Conservation (phyloP, 1,140 invertebrate genomes). For the Nasonia giraulti region DNA sequence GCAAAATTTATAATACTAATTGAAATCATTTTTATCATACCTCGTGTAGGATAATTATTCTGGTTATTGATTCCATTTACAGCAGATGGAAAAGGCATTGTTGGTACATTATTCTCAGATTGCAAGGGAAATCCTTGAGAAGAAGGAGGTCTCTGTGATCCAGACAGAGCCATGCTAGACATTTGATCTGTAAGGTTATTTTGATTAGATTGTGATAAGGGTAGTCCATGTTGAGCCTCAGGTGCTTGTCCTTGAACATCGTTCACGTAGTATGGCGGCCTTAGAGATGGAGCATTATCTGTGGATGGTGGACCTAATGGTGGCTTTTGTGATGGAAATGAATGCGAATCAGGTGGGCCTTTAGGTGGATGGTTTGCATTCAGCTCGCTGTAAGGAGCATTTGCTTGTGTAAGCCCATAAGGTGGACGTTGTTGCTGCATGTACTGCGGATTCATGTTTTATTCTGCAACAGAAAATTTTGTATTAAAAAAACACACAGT, state of each 20-base stretch:
- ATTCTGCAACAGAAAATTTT: constrained; percentile 26
- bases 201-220: constrained; percentile 54
- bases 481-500: not conserved
- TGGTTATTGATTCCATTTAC: constrained; percentile 59
- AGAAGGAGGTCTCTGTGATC: constrained; percentile 55
- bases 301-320: constrained; percentile 48
- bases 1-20: not conserved
- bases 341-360: constrained; percentile 49
- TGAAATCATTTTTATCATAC: constrained; percentile 6
- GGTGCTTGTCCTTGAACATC: constrained; percentile 52
- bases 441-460: constrained; percentile 66
- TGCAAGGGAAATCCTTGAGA: constrained; percentile 25
- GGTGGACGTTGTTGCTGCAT: constrained; percentile 61
- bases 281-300: constrained; percentile 16
- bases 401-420: constrained; percentile 55
- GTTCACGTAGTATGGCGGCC: constrained; percentile 55
- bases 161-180: constrained; percentile 58
- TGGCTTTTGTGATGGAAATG: constrained; percentile 55
- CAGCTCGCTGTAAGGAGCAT: constrained; percentile 55
- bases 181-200: constrained; percentile 62
- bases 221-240: constrained; percentile 52
- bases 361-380: constrained; percentile 60
- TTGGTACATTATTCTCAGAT: constrained; percentile 49
- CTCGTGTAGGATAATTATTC: constrained; percentile 53
- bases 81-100: constrained; percentile 52